phyloP scores from a whole-genome alignment of 2,113 vertebrate genomes.

The Dolichotis patagonum region DNA sequence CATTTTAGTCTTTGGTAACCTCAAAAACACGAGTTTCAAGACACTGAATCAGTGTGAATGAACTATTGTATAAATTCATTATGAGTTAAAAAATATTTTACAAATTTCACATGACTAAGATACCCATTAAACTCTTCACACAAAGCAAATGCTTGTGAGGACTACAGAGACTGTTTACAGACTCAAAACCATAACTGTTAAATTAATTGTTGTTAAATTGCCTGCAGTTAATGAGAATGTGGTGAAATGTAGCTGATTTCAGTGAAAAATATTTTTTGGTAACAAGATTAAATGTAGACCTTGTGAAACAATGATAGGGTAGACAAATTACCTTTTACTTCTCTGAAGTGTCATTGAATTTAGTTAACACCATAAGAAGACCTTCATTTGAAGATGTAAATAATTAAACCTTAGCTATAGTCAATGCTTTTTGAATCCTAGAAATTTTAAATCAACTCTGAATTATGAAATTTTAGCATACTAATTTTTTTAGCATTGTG shows the following conservation, averaged over 20 bases:
- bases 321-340: not conserved
- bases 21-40: not conserved
- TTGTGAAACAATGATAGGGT: not conserved
- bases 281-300: not conserved
- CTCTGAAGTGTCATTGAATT: not conserved
- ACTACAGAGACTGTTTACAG: conserved; percentile 5
- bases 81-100: not conserved
- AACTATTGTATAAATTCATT: not conserved
- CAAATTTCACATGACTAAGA: not conserved
- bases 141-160: not conserved
- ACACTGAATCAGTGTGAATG: not conserved
- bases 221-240: not conserved
- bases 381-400: conserved; percentile 23
- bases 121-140: not conserved
- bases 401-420: not conserved
- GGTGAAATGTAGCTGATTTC: not conserved
- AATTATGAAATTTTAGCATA: not conserved
- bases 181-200: not conserved
- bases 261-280: not conserved
- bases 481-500: conserved; percentile 4
- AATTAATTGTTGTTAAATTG: conserved; percentile 32
- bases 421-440: not conserved
- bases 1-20: not conserved
- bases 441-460: conserved; percentile 26
- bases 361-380: not conserved